These are phyloP conservation scores for Enteromius fasciolatus DNA, from an alignment of 2,797 vertebrate species.

Conservation along the genomic window DNA sequence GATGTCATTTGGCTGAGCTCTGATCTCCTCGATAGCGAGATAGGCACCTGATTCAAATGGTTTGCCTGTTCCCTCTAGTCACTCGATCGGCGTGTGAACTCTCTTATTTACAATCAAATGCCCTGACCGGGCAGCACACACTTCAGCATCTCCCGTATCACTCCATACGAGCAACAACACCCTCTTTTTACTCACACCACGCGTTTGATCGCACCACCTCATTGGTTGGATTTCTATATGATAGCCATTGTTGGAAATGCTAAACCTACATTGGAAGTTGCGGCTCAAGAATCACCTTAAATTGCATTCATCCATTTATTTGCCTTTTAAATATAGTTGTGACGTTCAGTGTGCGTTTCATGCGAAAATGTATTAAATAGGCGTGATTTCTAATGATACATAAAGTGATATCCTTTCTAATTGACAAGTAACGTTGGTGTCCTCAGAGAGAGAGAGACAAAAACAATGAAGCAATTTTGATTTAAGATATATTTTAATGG, in stretches of 20 bases:
- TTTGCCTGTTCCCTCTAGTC: slow-evolving; percentile 87
- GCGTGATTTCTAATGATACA: neutral
- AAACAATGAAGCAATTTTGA: neutral
- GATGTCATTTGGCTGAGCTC: slow-evolving; percentile 86
- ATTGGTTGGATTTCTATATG: neutral
- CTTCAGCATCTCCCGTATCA: slow-evolving; percentile 30
- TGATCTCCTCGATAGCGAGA: slow-evolving; percentile 89
- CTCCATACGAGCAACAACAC: slow-evolving; percentile 19
- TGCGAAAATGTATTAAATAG: neutral
- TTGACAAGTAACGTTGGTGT: neutral
- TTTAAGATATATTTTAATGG: neutral
- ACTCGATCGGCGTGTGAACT: slow-evolving; percentile 93
- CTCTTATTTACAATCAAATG: slow-evolving; percentile 86
- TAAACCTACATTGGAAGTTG: neutral
- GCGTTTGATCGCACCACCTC: neutral
- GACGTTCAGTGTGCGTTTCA: neutral
- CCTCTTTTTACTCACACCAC: slow-evolving; percentile 26
- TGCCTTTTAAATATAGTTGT: too few relatives aligned
- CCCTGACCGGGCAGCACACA: slow-evolving; percentile 70
- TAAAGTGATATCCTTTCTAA: neutral
- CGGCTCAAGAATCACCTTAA: neutral
- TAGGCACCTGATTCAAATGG: slow-evolving; percentile 91
- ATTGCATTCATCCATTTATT: neutral
- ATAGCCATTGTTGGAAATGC: neutral
- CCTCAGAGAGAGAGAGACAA: neutral